Evolutionary conservation across 2,888 invertebrate genomes (phyloP), one percentile per base, ranked within the genome.

Genomic region (Meliscaeva auricollis): DNA sequence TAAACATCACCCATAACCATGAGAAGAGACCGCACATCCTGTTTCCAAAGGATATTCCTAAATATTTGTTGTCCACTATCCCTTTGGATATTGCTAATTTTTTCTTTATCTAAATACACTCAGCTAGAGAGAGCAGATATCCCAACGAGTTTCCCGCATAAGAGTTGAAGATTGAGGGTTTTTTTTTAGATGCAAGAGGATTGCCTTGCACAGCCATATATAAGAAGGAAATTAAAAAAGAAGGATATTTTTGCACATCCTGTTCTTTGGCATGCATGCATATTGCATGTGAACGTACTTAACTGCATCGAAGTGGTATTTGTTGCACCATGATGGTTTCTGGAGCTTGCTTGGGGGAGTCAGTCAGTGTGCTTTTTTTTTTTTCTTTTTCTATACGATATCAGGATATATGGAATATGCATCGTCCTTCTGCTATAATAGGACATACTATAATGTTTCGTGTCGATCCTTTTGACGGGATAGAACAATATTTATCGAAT

Each of bases 401-500:
- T n/a, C n/a, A n/a, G n/a, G n/a, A n/a, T n/a, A n/a, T n/a, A n/a
- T n/a, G n/a, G n/a, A n/a, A n/a, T n/a, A n/a, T n/a, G n/a, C 73
- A 73, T 69, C 73, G 50, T 68, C 50, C 46, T 66, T 60, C 41
- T 35, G 30, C 11, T 66, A 26, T 26, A 38, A 38, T 9, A 38
- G 3, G 9, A 13, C 11, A 26, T 26, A 26, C 26, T 38, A 46
- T 72, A 44, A 41, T 58, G 52, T 60, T 46, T 76, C 62, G 68
- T 81, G 81, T 81, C 85, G 85, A 85, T 81, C 80, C 80, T 85
- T 54, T 81, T 81, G 76, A 85, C 64, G 73, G 75, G 66, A 60
- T 79, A 74, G 73, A 85, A 80, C 81, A 85, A 85, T 85, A 76
- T 85, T 85, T 85, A 85, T 85, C 81, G 85, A 66, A 85, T 69